phyloP scores from a whole-genome alignment of 2,797 vertebrate genomes.

The Ptychadena robeensis region DNA sequence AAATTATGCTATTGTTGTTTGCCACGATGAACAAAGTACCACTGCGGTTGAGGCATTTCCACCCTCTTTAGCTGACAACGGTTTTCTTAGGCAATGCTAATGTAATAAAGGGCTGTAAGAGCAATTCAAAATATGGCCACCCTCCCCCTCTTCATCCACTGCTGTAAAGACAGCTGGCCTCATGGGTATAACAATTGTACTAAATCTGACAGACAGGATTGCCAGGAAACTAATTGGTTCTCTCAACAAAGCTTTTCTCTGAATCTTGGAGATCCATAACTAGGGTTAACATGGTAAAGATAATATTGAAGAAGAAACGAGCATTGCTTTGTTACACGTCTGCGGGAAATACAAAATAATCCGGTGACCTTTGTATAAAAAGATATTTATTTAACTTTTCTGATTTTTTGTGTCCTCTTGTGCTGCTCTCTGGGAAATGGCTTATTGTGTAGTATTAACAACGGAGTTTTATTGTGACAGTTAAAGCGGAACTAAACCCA shows the following conservation, averaged over 20 bases:
- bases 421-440: constrained; percentile 50
- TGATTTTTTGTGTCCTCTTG: constrained; percentile 1
- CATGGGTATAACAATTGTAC: constrained; percentile 47
- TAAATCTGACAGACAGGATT: constrained; percentile 36
- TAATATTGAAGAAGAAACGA: constrained; percentile 7
- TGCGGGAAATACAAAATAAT: constrained; percentile 26
- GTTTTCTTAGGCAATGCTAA: constrained; percentile 47
- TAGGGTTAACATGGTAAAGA: constrained; percentile 10
- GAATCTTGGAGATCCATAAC: constrained; percentile 40
- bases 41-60: constrained; percentile 25
- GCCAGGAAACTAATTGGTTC: constrained; percentile 48
- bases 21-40: constrained; percentile 34
- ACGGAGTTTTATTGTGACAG: background rate
- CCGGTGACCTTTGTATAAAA: constrained; percentile 12
- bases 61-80: constrained; percentile 35
- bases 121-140: constrained; percentile 18
- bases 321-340: constrained; percentile 6
- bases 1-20: constrained; percentile 29
- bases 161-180: constrained; percentile 46
- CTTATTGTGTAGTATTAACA: background rate
- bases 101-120: constrained; percentile 32
- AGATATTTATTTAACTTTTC: constrained; percentile 7
- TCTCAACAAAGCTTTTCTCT: constrained; percentile 41
- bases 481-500: background rate
- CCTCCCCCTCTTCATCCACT: constrained; percentile 24